Evolutionary conservation across 2,888 invertebrate genomes (phyloP).

Genomic region (Allacma fusca): DNA sequence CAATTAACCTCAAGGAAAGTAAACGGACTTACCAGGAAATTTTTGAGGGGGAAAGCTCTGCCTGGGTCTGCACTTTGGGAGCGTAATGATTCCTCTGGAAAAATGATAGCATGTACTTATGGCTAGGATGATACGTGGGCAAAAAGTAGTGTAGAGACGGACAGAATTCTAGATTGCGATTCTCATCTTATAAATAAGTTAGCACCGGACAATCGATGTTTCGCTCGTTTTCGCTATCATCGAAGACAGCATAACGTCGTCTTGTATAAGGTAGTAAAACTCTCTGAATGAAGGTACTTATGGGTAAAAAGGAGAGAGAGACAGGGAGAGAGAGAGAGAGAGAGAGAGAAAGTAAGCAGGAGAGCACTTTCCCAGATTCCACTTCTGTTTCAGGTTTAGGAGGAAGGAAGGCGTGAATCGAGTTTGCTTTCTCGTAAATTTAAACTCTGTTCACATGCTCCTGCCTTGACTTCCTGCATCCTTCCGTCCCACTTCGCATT

Average conservation of each 20-base stretch:
- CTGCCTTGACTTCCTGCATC: constrained; percentile 5
- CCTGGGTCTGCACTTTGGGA: too few relatives aligned
- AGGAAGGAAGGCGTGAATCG: constrained; percentile 24
- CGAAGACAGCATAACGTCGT: background rate
- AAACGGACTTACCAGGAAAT: background rate
- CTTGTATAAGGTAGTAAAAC: background rate
- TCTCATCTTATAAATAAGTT: constrained; percentile 26
- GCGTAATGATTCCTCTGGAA: background rate
- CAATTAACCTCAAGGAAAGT: background rate
- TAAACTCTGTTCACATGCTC: constrained; percentile 24
- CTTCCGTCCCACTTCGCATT: constrained; percentile 27
- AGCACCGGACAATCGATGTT: constrained; percentile 22
- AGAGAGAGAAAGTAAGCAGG: background rate
- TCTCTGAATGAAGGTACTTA: background rate
- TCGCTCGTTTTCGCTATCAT: constrained; percentile 3
- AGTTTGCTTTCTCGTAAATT: background rate
- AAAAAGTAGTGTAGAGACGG: background rate
- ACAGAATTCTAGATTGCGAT: constrained; percentile 5
- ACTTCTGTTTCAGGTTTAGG: constrained; percentile 11
- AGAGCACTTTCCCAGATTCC: background rate
- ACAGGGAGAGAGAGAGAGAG: constrained; percentile 8
- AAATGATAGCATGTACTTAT: too few relatives aligned
- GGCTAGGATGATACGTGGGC: too few relatives aligned
- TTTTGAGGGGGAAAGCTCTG: background rate
- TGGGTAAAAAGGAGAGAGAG: background rate